phyloP scores from a whole-genome alignment of 2,797 vertebrate species.

The Ibycter americanus region DNA sequence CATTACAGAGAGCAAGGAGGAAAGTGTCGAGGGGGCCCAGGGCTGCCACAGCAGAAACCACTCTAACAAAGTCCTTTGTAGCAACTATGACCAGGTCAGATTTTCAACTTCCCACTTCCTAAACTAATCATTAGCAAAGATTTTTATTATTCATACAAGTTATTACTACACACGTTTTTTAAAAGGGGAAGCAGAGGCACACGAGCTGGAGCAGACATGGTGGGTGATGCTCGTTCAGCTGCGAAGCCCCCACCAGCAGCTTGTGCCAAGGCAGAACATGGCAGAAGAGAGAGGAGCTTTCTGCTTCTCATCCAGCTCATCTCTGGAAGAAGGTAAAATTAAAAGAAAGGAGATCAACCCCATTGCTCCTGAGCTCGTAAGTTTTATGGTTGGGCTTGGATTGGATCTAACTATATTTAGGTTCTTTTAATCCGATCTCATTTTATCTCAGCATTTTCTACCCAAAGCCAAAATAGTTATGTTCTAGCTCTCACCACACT shows the following conservation, averaged over 20 bases:
- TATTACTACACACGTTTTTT: accelerated
- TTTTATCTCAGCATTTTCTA: not conserved
- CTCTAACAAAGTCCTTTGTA: not conserved
- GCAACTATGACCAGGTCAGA: not conserved
- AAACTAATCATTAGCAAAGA: accelerated
- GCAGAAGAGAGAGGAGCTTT: not conserved
- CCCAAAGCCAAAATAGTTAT: not conserved
- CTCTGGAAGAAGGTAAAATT: not conserved
- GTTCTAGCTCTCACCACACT: accelerated
- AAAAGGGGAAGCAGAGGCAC: not conserved
- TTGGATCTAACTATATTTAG: not conserved
- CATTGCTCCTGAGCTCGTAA: not conserved
- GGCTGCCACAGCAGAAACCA: not conserved
- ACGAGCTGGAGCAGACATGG: not conserved
- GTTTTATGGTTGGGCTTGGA: not conserved
- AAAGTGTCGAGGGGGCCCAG: not conserved
- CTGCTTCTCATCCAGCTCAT: not conserved
- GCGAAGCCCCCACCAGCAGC: accelerated
- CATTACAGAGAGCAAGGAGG: not conserved
- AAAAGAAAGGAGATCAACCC: not conserved
- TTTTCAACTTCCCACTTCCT: not conserved
- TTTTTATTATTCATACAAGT: not conserved
- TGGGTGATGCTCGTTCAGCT: not conserved
- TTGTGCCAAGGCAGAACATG: not conserved
- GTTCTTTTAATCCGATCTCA: not conserved